Evolutionary conservation across 2,888 invertebrate genomes (phyloP).

Genomic region (Drosophila aldrichi): DNA sequence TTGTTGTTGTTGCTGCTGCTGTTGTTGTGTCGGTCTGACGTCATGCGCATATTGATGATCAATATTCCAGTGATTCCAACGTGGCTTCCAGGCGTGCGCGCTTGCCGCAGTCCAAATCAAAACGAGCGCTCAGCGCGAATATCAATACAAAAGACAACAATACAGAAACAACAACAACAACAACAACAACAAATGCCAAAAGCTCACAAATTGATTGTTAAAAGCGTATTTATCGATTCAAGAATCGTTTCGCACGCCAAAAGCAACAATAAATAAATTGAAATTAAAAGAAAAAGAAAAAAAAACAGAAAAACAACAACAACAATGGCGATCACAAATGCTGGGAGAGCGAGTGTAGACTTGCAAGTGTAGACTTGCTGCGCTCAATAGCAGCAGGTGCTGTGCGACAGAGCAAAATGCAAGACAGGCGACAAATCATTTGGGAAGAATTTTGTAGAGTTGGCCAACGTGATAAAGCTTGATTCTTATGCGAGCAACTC

Average conservation of each 20-base stretch:
- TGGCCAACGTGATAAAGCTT: neutral
- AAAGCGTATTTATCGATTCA: conserved; percentile 70
- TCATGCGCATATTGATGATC: conserved; percentile 57
- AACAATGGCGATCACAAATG: conserved; percentile 12
- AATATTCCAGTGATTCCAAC: conserved; percentile 13
- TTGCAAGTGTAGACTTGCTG: conserved; percentile 6
- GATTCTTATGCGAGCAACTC: neutral
- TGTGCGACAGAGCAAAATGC: neutral
- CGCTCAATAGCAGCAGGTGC: conserved; percentile 5
- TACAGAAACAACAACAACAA: conserved; percentile 32
- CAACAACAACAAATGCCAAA: conserved; percentile 29
- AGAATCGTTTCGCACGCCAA: conserved; percentile 62
- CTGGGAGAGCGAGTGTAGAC: conserved; percentile 9
- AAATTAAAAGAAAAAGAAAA: conserved; percentile 19
- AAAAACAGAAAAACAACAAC: conserved; percentile 1
- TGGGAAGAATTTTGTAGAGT: neutral
- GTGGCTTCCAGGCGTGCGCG: conserved; percentile 13
- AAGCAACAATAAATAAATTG: conserved; percentile 22
- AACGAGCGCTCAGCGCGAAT: conserved; percentile 32
- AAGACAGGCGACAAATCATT: conserved; percentile 5
- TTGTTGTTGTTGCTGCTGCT: conserved; percentile 40
- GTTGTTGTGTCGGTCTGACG: conserved; percentile 64
- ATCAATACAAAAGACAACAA: conserved; percentile 33
- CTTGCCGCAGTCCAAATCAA: conserved; percentile 40
- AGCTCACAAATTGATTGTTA: conserved; percentile 57